phyloP scores from a whole-genome alignment of 37 sponge, comb jelly and placozoan species.

The Cliona cf. orientalis region DNA sequence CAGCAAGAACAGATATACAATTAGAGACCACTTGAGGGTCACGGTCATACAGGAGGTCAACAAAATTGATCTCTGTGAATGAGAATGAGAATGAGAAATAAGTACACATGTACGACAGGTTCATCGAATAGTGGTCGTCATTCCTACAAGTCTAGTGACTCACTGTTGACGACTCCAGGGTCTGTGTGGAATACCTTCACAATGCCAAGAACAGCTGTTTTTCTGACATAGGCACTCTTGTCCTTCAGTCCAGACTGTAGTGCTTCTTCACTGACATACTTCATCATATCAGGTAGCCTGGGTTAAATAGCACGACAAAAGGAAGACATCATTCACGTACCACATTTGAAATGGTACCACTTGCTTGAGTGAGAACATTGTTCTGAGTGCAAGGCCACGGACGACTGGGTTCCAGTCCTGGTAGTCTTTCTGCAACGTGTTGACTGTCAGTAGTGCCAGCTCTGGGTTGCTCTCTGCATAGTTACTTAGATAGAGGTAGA shows the following conservation, averaged over 20 bases:
- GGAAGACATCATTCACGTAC: neutral
- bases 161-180: conserved; percentile 44
- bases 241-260: conserved; percentile 87
- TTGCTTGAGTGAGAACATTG: conserved; percentile 86
- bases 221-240: conserved; percentile 87
- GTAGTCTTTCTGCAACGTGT: conserved; percentile 90
- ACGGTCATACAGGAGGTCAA: conserved; percentile 86
- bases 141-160: too few relatives aligned
- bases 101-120: neutral
- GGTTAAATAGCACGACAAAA: neutral
- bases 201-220: conserved; percentile 93
- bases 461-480: conserved; percentile 91
- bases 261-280: conserved; percentile 84
- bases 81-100: neutral
- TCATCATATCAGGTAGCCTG: conserved; percentile 76
- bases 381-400: conserved; percentile 89
- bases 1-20: conserved; percentile 80
- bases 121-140: neutral
- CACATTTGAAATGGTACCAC: neutral
- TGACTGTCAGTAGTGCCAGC: conserved; percentile 85
- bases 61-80: conserved; percentile 72
- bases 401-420: conserved; percentile 84
- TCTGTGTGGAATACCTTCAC: conserved; percentile 84
- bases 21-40: conserved; percentile 91
- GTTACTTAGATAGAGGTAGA: conserved; percentile 90